Evolutionary conservation across 2,888 invertebrate species (phyloP).

Genomic region (Ophioninae sp.): DNA sequence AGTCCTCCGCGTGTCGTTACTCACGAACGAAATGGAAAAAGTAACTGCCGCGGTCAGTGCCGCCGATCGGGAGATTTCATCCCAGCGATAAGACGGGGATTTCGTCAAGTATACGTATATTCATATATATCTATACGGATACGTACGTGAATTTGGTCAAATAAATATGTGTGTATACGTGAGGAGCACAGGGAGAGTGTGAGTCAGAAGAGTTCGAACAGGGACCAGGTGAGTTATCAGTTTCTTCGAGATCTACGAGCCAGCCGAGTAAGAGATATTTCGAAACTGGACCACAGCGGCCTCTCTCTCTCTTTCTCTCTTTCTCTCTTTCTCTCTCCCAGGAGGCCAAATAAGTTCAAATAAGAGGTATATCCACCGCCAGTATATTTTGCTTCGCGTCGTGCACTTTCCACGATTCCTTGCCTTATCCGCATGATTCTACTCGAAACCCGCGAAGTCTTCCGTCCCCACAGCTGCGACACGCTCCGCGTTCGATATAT

Average conservation of each 20-base stretch:
- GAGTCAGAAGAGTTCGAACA: constrained; percentile 2
- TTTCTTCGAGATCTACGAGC: constrained; percentile 31
- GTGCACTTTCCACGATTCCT: constrained; percentile 22
- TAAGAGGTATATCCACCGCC: constrained; percentile 7
- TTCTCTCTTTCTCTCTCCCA: not conserved
- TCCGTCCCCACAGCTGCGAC: constrained; percentile 24
- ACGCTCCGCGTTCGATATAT: constrained; percentile 27
- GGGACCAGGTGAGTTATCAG: constrained; percentile 38
- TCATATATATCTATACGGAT: not conserved
- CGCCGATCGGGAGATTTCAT: constrained; percentile 44
- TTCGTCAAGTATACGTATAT: constrained; percentile 22
- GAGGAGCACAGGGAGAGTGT: not conserved
- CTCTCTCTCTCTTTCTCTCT: not conserved
- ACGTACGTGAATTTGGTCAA: not conserved
- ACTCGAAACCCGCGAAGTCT: constrained; percentile 31
- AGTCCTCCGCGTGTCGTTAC: constrained; percentile 13
- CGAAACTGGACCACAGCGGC: not conserved
- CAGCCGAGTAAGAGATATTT: constrained; percentile 18
- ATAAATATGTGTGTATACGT: not conserved
- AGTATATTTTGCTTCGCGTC: not conserved
- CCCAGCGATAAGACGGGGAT: constrained; percentile 34
- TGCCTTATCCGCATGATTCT: constrained; percentile 45
- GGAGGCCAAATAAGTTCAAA: constrained; percentile 29
- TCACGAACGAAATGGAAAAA: constrained; percentile 37
- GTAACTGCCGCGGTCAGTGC: constrained; percentile 42